These are phyloP conservation scores for Pollachius pollachius DNA, from an alignment of 2,113 vertebrate species.

Conservation along the genomic window DNA sequence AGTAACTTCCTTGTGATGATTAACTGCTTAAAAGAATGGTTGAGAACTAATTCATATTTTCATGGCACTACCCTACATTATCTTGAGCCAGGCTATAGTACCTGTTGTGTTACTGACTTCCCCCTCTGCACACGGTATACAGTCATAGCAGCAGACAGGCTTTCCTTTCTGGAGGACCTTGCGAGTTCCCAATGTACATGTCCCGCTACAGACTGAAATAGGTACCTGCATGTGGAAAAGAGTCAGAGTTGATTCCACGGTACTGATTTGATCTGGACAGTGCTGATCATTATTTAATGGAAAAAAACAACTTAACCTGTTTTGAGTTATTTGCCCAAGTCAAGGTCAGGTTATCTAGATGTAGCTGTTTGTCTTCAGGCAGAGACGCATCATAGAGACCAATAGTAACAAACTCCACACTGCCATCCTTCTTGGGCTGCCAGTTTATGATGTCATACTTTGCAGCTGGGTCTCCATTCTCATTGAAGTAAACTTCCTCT, in stretches of 20 bases:
- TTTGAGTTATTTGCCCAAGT: slow-evolving; percentile 54
- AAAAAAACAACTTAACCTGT: slow-evolving; percentile 30
- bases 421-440: slow-evolving; percentile 49
- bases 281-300: neutral
- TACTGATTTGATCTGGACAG: neutral
- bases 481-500: slow-evolving; percentile 65
- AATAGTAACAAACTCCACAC: slow-evolving; percentile 63
- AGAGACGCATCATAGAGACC: slow-evolving; percentile 66
- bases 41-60: too few species aligned
- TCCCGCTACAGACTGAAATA: slow-evolving; percentile 64
- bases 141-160: slow-evolving; percentile 72
- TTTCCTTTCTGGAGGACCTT: slow-evolving; percentile 71
- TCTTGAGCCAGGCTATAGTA: neutral
- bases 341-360: slow-evolving; percentile 48
- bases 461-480: slow-evolving; percentile 65
- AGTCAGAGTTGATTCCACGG: neutral
- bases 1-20: too few species aligned
- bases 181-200: slow-evolving; percentile 62
- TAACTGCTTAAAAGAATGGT: too few species aligned
- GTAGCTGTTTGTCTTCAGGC: slow-evolving; percentile 44
- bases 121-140: slow-evolving; percentile 67
- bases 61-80: too few species aligned
- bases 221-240: slow-evolving; percentile 49
- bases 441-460: slow-evolving; percentile 75
- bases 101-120: slow-evolving; percentile 67